Percentiles rank a stretch among this genome's conserved stretches.
Conservation (phyloP, 1,140 invertebrate species). For the Lycorma delicatula region DNA sequence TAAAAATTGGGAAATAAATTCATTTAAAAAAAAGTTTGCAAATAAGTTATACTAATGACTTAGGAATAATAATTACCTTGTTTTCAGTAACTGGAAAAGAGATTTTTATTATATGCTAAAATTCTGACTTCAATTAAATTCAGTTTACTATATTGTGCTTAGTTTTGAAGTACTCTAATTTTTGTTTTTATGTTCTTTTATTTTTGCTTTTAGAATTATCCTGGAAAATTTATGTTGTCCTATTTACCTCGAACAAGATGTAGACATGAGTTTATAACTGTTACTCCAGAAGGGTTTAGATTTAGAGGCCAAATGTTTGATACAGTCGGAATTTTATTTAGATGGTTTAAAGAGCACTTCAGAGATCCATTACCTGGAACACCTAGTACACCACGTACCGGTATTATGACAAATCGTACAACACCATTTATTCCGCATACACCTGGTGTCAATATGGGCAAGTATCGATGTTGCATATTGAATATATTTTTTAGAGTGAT, state of each 20-base stretch:
- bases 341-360: slow-evolving; percentile 99
- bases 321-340: slow-evolving; percentile 70
- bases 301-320: slow-evolving; percentile 85
- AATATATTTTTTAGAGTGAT: no score
- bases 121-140: no score
- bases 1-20: no score
- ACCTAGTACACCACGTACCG: slow-evolving; percentile 57
- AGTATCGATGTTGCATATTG: no score
- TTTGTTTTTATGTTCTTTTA: no score
- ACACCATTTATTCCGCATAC: slow-evolving; percentile 55
- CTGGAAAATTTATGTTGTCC: slow-evolving; percentile 91
- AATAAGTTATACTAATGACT: no score
- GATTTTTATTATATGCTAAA: no score
- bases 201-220: slow-evolving; percentile 60
- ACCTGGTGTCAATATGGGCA: slow-evolving; percentile 48
- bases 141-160: no score
- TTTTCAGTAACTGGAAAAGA: no score
- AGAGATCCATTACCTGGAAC: slow-evolving; percentile 78
- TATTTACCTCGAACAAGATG: slow-evolving; percentile 80
- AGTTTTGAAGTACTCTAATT: no score
- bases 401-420: slow-evolving; percentile 42
- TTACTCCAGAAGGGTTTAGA: slow-evolving; percentile 85
- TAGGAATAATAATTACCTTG: no score
- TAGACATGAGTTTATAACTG: slow-evolving; percentile 85
- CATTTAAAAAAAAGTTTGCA: no score